Evolutionary conservation across 2,113 vertebrate species (phyloP).

Genomic region (Numenius arquata): DNA sequence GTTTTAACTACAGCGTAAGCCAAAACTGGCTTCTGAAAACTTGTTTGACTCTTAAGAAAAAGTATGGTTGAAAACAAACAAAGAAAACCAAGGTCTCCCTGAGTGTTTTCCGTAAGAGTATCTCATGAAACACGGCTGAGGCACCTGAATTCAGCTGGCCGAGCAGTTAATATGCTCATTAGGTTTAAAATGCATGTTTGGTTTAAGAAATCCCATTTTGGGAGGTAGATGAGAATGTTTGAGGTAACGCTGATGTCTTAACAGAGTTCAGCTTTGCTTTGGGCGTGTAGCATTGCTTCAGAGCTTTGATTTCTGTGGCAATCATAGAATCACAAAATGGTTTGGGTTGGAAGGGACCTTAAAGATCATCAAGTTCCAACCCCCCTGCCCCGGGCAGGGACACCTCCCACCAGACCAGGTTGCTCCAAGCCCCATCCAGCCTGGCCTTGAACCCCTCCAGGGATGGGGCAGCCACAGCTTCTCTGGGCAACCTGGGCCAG

Average conservation of each 20-base stretch:
- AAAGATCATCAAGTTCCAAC: too few relatives aligned
- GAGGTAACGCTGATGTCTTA: neutral
- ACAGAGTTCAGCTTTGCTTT: neutral
- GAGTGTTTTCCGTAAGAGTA: neutral
- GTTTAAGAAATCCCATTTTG: neutral
- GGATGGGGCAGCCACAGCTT: too few relatives aligned
- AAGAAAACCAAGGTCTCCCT: neutral
- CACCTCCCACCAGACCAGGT: too few relatives aligned
- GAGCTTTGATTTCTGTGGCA: neutral
- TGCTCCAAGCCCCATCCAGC: too few relatives aligned
- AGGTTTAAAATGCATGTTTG: neutral
- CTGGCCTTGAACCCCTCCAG: too few relatives aligned
- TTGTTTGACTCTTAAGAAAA: neutral
- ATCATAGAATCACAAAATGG: too few relatives aligned
- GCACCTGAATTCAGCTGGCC: neutral
- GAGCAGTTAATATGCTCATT: neutral
- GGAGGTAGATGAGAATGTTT: neutral
- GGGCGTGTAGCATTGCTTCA: neutral
- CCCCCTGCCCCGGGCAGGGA: too few relatives aligned
- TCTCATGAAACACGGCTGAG: neutral
- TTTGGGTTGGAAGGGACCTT: too few relatives aligned
- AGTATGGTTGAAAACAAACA: neutral
- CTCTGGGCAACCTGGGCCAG: too few relatives aligned
- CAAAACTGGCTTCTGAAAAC: neutral
- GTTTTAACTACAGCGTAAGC: neutral